Evolutionary conservation across 2,113 vertebrate genomes (phyloP).

Genomic region (Anoplopoma fimbria): DNA sequence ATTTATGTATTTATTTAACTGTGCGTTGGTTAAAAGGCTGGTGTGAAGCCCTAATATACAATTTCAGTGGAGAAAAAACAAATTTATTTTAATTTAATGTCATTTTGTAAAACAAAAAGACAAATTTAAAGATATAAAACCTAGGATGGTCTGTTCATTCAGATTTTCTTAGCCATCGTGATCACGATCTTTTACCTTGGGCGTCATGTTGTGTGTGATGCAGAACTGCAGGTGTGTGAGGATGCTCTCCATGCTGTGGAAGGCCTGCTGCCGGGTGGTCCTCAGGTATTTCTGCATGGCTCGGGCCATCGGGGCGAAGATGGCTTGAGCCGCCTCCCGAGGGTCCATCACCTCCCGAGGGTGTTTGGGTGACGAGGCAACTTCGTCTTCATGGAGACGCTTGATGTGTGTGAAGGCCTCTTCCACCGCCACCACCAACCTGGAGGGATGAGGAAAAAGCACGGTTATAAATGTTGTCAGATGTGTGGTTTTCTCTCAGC

Average conservation of each 20-base stretch:
- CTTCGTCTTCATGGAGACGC: conserved; percentile 93
- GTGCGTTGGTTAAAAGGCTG: too few species aligned
- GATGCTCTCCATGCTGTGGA: conserved; percentile 99
- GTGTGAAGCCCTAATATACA: too few species aligned
- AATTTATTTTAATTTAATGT: too few species aligned
- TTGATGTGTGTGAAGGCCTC: conserved; percentile 98
- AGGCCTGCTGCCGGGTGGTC: conserved; percentile 95
- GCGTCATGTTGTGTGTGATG: conserved; percentile 98
- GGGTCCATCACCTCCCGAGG: conserved; percentile 96
- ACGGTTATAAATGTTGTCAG: neutral
- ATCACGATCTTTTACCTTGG: conserved; percentile 84
- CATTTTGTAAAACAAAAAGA: too few species aligned
- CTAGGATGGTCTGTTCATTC: too few species aligned
- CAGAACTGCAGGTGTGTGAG: conserved; percentile 97
- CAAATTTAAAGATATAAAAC: too few species aligned
- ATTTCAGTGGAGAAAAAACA: too few species aligned
- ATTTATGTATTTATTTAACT: too few species aligned
- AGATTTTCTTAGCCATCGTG: neutral
- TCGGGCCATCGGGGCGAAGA: conserved; percentile 97
- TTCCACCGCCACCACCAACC: conserved; percentile 95
- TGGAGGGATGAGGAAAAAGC: conserved; percentile 47
- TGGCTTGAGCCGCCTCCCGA: conserved; percentile 94
- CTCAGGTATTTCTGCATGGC: conserved; percentile 99
- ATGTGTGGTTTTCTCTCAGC: neutral
- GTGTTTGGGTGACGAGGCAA: conserved; percentile 84